Base-by-base conservation (phyloP, 2,888 invertebrate genomes). In the Heliothis peltigera region DNA sequence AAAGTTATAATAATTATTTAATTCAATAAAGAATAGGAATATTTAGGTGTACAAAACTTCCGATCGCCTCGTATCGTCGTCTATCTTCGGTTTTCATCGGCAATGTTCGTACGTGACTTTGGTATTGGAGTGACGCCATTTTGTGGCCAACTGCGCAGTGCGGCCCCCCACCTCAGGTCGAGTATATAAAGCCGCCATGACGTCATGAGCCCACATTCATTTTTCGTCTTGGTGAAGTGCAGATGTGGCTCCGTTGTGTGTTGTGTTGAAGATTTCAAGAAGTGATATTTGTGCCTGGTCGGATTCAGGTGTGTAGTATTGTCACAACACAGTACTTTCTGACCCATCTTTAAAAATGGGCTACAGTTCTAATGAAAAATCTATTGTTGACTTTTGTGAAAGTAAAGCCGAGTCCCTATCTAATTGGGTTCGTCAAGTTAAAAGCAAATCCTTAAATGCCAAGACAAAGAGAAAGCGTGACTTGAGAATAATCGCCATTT, bases 391-490 rank as follows among this genome's bases (percentile, higher is more conserved):
- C 81, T 94, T 94, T 89, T 94, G 94, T 88, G 94, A 94, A 91
- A 94, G 94, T 90, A 96, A 95, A 95, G 94, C 95, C 39, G 95
- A 94, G 88, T 95, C 96, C 86, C 90, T 96, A 76, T 91, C 93
- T 81, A 95, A 96, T 80, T 97, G 96, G 96, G 96, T 97, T 84
- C 95, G 93, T 66, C 94, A 95, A 93, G 95, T 96, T 80, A 96
- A 96, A 91, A 92, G 89, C 87, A 97, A 97, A 93, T 96, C 96
- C 84, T 84, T 90, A 74, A 93, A 89, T 81, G 95, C 95, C 81
- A 95, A 95, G 88, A 93, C 94, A 83, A 95, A 93, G 90, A 95
- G 94, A 84, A 95, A 95, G 79, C 96, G 96, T 82, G 95, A 96
- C 88, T 90, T 96, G 73, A 95, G 96, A 79, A 92, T 96, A 79